Evolutionary conservation across 1,140 invertebrate genomes (phyloP).

Genomic region (Ceratina japonica): DNA sequence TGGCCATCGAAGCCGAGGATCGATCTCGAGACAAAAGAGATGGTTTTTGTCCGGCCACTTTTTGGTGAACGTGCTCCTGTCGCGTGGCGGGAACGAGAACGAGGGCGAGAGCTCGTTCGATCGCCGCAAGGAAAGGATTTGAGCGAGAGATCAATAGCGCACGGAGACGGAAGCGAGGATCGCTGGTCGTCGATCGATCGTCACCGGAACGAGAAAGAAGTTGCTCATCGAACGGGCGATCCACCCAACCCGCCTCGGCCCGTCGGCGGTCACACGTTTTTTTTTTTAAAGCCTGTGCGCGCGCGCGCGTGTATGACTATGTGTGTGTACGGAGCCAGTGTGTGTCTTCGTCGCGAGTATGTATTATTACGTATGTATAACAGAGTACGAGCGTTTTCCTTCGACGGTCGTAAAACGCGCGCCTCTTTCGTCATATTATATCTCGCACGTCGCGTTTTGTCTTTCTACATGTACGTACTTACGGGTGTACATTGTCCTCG

Average conservation of each 20-base stretch:
- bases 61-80: conserved; percentile 35
- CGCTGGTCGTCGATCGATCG: conserved; percentile 39
- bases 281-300: conserved; percentile 60
- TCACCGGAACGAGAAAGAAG: conserved; percentile 33
- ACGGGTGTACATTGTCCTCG: conserved; percentile 28
- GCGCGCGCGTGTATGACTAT: conserved; percentile 25
- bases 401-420: neutral
- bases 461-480: neutral
- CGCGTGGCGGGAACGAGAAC: conserved; percentile 35
- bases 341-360: neutral
- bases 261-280: conserved; percentile 58
- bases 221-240: conserved; percentile 48
- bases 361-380: neutral
- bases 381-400: neutral
- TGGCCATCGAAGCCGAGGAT: conserved; percentile 20
- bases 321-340: neutral
- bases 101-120: conserved; percentile 1
- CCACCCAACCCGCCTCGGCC: conserved; percentile 47
- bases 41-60: conserved; percentile 33
- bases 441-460: neutral
- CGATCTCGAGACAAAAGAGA: conserved; percentile 30
- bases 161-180: conserved; percentile 51
- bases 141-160: conserved; percentile 58
- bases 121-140: conserved; percentile 42
- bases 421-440: neutral